Conservation (phyloP, 2,888 invertebrate genomes). For the Apotomis turbidana region DNA sequence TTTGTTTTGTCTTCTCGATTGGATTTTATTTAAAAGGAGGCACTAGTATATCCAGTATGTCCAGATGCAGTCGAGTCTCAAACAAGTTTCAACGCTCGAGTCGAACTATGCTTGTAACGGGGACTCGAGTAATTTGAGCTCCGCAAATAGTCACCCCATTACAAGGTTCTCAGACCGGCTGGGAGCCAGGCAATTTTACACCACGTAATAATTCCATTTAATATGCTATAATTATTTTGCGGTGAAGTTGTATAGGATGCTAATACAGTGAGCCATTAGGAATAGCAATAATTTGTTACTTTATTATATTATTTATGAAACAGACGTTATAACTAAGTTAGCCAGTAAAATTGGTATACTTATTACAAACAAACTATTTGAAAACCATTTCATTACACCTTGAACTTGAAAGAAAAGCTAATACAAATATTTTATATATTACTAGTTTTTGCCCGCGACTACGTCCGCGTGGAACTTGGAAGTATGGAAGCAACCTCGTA, state of each 20-base stretch:
- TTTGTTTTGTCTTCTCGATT: background rate
- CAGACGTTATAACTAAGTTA: too few relatives aligned
- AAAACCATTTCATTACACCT: too few relatives aligned
- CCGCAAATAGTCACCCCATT: slow-evolving; percentile 24
- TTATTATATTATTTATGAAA: too few relatives aligned
- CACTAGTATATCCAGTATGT: background rate
- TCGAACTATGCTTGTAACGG: slow-evolving; percentile 28
- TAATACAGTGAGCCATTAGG: background rate
- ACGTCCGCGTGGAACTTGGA: too few relatives aligned
- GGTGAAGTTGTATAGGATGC: background rate
- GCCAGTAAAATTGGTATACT: too few relatives aligned
- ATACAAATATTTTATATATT: too few relatives aligned
- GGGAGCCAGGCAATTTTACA: slow-evolving; percentile 14
- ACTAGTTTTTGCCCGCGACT: too few relatives aligned
- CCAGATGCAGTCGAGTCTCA: slow-evolving; percentile 1
- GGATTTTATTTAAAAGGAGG: slow-evolving; percentile 2
- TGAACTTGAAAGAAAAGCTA: too few relatives aligned
- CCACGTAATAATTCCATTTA: slow-evolving; percentile 9
- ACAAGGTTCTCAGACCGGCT: slow-evolving; percentile 26
- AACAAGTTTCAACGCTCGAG: slow-evolving; percentile 15
- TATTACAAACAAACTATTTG: too few relatives aligned
- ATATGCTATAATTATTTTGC: slow-evolving; percentile 5
- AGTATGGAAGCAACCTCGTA: too few relatives aligned
- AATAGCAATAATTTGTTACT: too few relatives aligned
- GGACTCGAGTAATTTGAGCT: slow-evolving; percentile 33